Evolutionary conservation across 2,113 vertebrate species (phyloP), one percentile per base, ranked within the genome.

Genomic region (Okapia johnstoni): DNA sequence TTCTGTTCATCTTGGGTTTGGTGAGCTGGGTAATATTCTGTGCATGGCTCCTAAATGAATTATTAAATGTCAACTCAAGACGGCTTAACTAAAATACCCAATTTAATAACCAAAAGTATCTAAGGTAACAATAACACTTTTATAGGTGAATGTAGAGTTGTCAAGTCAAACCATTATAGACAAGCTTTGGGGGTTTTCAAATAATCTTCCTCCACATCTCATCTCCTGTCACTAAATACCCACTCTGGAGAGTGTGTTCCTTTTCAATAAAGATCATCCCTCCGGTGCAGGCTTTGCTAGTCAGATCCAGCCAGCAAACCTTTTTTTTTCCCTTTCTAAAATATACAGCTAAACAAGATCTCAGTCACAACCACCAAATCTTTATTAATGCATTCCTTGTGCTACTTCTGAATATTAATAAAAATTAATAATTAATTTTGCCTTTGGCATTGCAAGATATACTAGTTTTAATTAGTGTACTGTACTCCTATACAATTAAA

Each of bases 351-450:
- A 99, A 99, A 98, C 98, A 99, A 99, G 99, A 99, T 99, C 99
- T 99, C 99, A 99, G 99, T 99, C 99, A 99, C 99, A 99, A 99
- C 99, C 99, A 99, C 99, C 99, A 99, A 99, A 99, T 99, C 99
- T 99, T 99, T 99, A 99, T 99, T 99, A 99, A 99, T 99, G 99
- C 99, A 99, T 99, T 99, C 99, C 99, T 99, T 99, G 99, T 99
- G 99, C 99, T 99, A 99, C 99, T 99, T 99, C 99, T 99, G 99
- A 99, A 99, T 99, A 99, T 99, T 99, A 99, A 99, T 99, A 99
- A 99, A 99, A 99, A 99, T 99, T 99, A 99, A 99, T 99, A 99
- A 99, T 99, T 99, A 99, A 99, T 99, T 99, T 99, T 99, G 99
- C 99, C 99, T 99, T 99, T 99, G 99, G 99, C 99, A 99, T 99